Conservation (phyloP, 1,140 invertebrate genomes). For the Druon quercuslanigerum region DNA sequence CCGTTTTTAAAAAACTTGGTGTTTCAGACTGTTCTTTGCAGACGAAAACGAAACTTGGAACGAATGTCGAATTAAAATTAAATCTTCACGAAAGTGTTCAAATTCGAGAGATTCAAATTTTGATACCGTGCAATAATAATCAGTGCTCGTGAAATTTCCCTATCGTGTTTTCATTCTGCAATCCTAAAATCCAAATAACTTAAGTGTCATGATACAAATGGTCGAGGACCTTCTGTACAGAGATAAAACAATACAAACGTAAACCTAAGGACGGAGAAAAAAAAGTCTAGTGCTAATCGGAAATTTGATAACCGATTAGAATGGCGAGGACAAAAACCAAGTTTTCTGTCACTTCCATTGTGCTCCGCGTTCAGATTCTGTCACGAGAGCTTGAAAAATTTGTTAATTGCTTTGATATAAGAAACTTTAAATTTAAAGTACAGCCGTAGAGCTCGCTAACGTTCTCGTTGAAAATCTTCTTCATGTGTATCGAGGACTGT, state of each 20-base stretch:
- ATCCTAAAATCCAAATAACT: conserved; percentile 48
- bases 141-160: conserved; percentile 32
- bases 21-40: background rate
- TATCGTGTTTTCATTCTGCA: conserved; percentile 25
- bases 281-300: conserved; percentile 64
- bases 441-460: background rate
- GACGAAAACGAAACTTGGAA: conserved; percentile 33
- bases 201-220: conserved; percentile 43
- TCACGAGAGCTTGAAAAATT: background rate
- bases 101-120: conserved; percentile 38
- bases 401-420: background rate
- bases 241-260: conserved; percentile 65
- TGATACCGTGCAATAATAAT: conserved; percentile 59
- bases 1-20: background rate
- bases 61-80: conserved; percentile 22
- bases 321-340: conserved; percentile 3
- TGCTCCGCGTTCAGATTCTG: background rate
- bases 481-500: conserved; percentile 74
- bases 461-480: conserved; percentile 31
- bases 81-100: conserved; percentile 35
- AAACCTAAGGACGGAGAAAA: conserved; percentile 74
- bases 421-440: background rate
- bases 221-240: conserved; percentile 45
- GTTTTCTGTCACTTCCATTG: background rate
- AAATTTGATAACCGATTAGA: conserved; percentile 41